Percentiles rank a stretch among this genome's conserved stretches.
Conservation (phyloP, 1,140 invertebrate species). For the Bemisia tabaci region DNA sequence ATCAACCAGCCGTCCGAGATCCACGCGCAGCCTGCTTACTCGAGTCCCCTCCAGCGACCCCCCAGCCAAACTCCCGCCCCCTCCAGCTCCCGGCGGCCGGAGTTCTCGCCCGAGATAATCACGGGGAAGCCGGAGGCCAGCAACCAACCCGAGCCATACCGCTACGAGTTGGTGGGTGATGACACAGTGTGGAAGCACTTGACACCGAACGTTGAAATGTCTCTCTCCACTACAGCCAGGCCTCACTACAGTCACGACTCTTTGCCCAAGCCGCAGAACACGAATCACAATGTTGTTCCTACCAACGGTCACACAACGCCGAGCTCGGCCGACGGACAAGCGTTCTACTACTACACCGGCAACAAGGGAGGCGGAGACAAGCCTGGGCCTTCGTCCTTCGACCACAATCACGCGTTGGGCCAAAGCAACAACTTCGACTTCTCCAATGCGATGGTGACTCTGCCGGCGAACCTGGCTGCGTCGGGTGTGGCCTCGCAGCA, state of each 20-base stretch:
- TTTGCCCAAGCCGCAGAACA: neutral
- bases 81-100: no score
- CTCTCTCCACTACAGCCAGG: neutral
- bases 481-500: neutral
- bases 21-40: neutral
- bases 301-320: neutral
- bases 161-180: neutral
- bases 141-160: neutral
- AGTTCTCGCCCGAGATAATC: neutral
- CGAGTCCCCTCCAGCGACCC: neutral
- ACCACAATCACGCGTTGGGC: neutral
- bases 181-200: neutral
- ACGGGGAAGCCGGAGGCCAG: neutral
- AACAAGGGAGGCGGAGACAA: neutral
- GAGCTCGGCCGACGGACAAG: neutral
- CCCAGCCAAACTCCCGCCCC: neutral
- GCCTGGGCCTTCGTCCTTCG: neutral
- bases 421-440: neutral
- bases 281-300: neutral
- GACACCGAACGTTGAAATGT: neutral
- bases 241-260: neutral
- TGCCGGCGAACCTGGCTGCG: neutral
- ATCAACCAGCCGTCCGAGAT: neutral
- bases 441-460: neutral
- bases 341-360: neutral